Percentiles rank a stretch among this genome's conserved stretches.
These are phyloP conservation scores for Heteractis magnifica DNA, from an alignment of 92 coral and sea anemone genomes.

Conservation along the genomic window DNA sequence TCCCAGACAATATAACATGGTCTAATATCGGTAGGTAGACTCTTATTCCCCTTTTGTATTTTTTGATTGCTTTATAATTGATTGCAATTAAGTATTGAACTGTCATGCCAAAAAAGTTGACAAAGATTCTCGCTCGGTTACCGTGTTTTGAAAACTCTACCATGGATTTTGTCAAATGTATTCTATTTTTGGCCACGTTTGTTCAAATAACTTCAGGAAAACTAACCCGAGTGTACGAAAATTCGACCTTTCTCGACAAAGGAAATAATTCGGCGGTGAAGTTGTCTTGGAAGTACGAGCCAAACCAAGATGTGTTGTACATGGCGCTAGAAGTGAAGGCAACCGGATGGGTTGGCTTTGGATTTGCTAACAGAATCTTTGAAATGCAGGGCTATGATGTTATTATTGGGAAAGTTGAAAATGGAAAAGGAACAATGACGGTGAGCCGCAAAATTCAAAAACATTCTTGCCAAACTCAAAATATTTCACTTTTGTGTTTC, in stretches of 20 bases:
- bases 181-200: not conserved
- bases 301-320: constrained; percentile 15
- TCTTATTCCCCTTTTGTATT: too few species aligned
- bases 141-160: not conserved
- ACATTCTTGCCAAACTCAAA: too few species aligned
- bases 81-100: too few species aligned
- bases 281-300: constrained; percentile 37
- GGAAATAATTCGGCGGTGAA: constrained; percentile 10
- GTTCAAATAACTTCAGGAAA: not conserved
- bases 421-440: constrained; percentile 29
- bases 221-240: constrained; percentile 7
- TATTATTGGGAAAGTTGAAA: constrained; percentile 37
- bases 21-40: too few species aligned
- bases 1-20: too few species aligned
- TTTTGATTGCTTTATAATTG: too few species aligned
- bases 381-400: constrained; percentile 47
- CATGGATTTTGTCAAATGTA: not conserved
- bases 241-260: constrained; percentile 23
- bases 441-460: not conserved
- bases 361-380: constrained; percentile 43
- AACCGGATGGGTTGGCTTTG: constrained; percentile 49
- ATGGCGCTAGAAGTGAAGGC: constrained; percentile 37
- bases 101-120: not conserved
- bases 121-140: not conserved
- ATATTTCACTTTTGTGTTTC: too few species aligned